A percentile compares a stretch with the other conserved stretches of the same genome.
phyloP scores from a whole-genome alignment of 2,797 vertebrate genomes.

The Anguilla anguilla region DNA sequence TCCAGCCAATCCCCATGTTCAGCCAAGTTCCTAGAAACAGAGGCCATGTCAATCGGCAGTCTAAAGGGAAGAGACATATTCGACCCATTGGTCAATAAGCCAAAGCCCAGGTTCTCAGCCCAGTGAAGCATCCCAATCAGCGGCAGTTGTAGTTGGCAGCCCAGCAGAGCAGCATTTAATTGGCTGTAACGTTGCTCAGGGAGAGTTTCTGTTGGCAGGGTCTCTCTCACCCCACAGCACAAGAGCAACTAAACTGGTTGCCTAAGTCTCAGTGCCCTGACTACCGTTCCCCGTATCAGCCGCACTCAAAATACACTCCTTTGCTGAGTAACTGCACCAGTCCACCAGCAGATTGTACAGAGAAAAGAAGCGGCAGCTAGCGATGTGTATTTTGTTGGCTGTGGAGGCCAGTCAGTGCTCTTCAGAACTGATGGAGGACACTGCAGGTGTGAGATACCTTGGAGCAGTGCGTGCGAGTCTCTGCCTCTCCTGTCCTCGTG shows the following conservation, averaged over 20 bases:
- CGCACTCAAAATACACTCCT: too few relatives aligned
- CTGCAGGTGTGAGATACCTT: slow-evolving; percentile 66
- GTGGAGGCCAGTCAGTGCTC: background rate
- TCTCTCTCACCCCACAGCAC: background rate
- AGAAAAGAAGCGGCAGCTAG: too few relatives aligned
- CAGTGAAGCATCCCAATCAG: background rate
- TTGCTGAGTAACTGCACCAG: too few relatives aligned
- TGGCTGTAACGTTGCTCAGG: background rate
- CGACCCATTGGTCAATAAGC: background rate
- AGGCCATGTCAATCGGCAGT: background rate
- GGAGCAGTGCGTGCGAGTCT: slow-evolving; percentile 68
- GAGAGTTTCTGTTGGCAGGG: background rate
- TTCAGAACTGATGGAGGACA: slow-evolving; percentile 30
- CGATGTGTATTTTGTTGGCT: background rate
- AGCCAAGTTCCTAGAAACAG: background rate
- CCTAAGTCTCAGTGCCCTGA: too few relatives aligned
- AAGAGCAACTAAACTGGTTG: background rate
- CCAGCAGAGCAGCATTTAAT: background rate
- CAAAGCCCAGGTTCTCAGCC: background rate
- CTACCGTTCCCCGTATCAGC: too few relatives aligned
- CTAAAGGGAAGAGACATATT: background rate
- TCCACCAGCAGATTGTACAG: too few relatives aligned
- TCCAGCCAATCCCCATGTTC: background rate
- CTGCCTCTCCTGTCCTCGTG: slow-evolving; percentile 87
- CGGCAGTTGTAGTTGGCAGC: background rate